phyloP scores from a whole-genome alignment of 2,113 vertebrate species.

The Mormyrus lacerda region DNA sequence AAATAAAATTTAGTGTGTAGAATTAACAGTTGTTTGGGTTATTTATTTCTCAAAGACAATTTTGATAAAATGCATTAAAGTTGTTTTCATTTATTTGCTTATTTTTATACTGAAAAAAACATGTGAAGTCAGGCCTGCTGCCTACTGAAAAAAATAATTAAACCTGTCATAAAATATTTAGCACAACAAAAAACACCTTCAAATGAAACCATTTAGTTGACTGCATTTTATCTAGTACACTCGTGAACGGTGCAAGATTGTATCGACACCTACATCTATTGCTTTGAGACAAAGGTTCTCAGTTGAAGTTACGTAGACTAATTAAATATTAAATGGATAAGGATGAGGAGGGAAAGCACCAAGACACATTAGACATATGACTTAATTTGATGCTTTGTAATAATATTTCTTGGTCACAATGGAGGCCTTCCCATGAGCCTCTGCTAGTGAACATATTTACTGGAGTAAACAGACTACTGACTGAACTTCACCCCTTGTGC shows the following conservation, averaged over 20 bases:
- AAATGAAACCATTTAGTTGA: neutral
- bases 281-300: neutral
- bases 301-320: conserved; percentile 23
- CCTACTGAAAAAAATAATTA: neutral
- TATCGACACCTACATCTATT: neutral
- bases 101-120: neutral
- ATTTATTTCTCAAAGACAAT: neutral
- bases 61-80: neutral
- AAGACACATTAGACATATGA: neutral
- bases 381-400: neutral
- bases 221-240: neutral
- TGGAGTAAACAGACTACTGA: neutral
- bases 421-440: neutral
- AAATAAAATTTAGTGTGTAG: neutral
- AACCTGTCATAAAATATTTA: neutral
- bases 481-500: neutral
- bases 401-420: neutral
- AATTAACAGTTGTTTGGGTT: neutral
- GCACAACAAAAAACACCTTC: neutral
- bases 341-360: neutral
- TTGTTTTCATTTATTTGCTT: neutral
- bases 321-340: conserved; percentile 17
- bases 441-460: neutral
- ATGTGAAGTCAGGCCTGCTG: neutral
- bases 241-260: neutral